Base-by-base conservation (phyloP, 2,888 invertebrate genomes). In the Drosophila pseudotakahashii region DNA sequence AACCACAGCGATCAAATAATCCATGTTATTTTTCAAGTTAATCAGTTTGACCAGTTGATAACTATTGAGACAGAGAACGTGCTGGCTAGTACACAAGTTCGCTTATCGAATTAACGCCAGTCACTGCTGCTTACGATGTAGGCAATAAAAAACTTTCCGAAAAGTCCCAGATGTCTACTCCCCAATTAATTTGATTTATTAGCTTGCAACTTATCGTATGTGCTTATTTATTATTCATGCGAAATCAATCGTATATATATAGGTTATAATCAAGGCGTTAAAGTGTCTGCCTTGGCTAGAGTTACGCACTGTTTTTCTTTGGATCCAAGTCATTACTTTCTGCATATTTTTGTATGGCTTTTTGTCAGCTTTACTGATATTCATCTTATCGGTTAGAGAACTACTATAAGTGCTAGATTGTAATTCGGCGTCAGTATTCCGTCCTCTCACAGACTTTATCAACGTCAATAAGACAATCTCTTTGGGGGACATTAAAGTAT, bases 31-130 rank as follows among this genome's bases (percentile, higher is more conserved):
- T 30, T 42, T 47, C 13, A n/a, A 19, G 39, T 32, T 67, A 47
- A 66, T 66, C 66, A 67, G 51, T 26, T 34, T 11, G 13, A 23
- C 30, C 16, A 11, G 7, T 36, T 47, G 66, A 68, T 66, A 39
- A 66, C 16, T 14, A 5, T 26, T 36, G n/a, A 26, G 61, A 54
- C 51, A 57, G 36, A 13, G 10, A 37, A 26, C 26, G 26, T 42
- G 39, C 34, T 34, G 63, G 37, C 32, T 14, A 34, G 30, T 39
- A 26, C 23, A 30, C 19, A 59, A 45, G 37, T 53, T 57, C 3
- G n/a, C 39, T 67, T 66, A 66, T 66, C 64, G 45, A 39, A 67
- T 67, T 67, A 30, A 39, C 41, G 32, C 41, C 14, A 52, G 71
- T 36, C 63, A 52, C 71, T 23, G 48, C 73, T 73, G 73, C 41